A percentile compares a stretch with the other conserved stretches of the same genome.
phyloP scores from a whole-genome alignment of 2,888 invertebrate species.

The Tryphoninae sp. region DNA sequence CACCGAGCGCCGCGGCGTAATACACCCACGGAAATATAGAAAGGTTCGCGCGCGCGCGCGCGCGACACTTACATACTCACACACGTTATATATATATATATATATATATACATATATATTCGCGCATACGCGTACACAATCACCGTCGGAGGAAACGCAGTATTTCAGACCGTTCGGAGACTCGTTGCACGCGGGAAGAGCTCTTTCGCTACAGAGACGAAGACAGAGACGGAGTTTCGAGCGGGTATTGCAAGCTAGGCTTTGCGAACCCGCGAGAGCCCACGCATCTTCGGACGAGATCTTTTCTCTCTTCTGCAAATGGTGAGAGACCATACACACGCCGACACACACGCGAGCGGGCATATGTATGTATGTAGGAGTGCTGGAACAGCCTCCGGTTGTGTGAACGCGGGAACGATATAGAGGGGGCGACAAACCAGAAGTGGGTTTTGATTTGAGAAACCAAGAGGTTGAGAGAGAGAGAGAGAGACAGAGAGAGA shows the following conservation, averaged over 20 bases:
- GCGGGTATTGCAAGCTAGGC: conserved; percentile 63
- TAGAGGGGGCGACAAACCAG: not conserved
- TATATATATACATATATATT: not conserved
- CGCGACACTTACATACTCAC: conserved; percentile 17
- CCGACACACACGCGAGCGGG: not conserved
- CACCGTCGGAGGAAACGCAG: conserved; percentile 32
- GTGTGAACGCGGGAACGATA: conserved; percentile 28
- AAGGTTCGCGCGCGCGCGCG: conserved; percentile 18
- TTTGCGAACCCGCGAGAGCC: conserved; percentile 40
- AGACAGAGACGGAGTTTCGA: conserved; percentile 60
- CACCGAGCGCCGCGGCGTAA: conserved; percentile 55
- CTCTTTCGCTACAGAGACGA: not conserved
- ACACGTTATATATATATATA: not conserved
- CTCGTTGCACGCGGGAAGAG: conserved; percentile 32
- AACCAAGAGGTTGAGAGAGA: conserved; percentile 20
- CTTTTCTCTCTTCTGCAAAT: conserved; percentile 24
- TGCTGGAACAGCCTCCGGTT: conserved; percentile 61
- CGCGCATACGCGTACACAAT: not conserved
- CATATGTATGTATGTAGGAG: conserved; percentile 40
- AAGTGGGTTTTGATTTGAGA: conserved; percentile 4
- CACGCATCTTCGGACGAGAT: conserved; percentile 46
- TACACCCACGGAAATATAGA: conserved; percentile 60
- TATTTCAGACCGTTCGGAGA: conserved; percentile 40
- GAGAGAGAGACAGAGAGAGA: conserved; percentile 52
- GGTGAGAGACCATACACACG: conserved; percentile 4